Evolutionary conservation across 2,113 vertebrate genomes (phyloP).

Genomic region (Myodes glareolus): DNA sequence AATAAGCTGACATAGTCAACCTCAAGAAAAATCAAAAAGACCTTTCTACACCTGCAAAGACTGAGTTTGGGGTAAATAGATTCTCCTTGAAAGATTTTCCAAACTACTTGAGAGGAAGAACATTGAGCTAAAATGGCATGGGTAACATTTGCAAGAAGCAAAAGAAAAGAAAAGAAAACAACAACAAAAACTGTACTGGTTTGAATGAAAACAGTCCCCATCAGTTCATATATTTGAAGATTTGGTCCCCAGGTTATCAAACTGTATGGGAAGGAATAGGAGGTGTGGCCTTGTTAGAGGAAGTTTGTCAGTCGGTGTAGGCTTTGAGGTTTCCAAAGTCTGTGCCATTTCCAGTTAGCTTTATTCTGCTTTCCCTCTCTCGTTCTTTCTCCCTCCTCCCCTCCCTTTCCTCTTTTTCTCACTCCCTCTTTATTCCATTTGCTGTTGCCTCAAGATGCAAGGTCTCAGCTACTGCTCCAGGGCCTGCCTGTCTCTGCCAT

Average conservation of each 20-base stretch:
- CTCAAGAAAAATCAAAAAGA: not conserved
- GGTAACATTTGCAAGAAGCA: not conserved
- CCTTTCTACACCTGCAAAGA: not conserved
- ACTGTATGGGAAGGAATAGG: not conserved
- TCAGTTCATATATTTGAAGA: not conserved
- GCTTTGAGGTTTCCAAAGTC: not conserved
- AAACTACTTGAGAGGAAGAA: not conserved
- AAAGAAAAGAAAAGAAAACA: not conserved
- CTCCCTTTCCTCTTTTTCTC: not conserved
- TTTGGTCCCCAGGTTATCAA: not conserved
- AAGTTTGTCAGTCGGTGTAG: too few relatives aligned
- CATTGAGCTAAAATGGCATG: not conserved
- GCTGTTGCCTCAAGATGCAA: not conserved
- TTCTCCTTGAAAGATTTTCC: not conserved
- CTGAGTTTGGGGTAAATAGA: not conserved
- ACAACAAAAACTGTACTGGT: not conserved
- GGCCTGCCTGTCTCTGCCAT: too few relatives aligned
- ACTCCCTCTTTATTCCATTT: not conserved
- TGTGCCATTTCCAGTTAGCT: not conserved
- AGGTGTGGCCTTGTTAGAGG: not conserved
- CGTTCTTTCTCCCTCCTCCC: not conserved
- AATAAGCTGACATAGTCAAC: not conserved
- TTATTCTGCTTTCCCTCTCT: not conserved
- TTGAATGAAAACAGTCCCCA: not conserved
- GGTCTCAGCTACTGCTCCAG: not conserved